Percentiles rank a stretch among this genome's conserved stretches.
phyloP scores from a whole-genome alignment of 2,888 invertebrate genomes.

The Falcaria lacertinaria region DNA sequence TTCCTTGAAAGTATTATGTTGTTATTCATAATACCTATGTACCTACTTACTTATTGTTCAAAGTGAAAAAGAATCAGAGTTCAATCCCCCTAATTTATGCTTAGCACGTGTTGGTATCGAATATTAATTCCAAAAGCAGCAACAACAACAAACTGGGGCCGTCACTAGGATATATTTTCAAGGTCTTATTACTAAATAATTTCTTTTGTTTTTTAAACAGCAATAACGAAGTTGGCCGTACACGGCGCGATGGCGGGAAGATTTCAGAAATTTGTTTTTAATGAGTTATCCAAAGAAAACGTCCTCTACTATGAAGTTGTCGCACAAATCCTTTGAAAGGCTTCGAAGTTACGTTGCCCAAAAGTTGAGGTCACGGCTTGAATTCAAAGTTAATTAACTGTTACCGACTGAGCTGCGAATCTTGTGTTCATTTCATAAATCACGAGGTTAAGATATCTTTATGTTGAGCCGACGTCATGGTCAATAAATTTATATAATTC shows the following conservation, averaged over 20 bases:
- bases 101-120: background rate
- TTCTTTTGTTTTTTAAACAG: constrained; percentile 15
- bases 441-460: constrained; percentile 21
- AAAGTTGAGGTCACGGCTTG: constrained; percentile 50
- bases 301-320: constrained; percentile 36
- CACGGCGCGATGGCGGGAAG: constrained; percentile 18
- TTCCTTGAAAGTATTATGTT: no score
- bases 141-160: constrained; percentile 9
- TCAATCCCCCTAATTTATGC: background rate
- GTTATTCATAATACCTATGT: no score
- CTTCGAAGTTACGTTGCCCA: constrained; percentile 40
- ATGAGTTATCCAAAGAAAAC: constrained; percentile 50
- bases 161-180: no score
- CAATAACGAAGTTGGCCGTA: constrained; percentile 22
- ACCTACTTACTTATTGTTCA: no score
- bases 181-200: constrained; percentile 21
- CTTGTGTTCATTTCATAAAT: constrained; percentile 37
- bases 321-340: constrained; percentile 48
- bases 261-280: constrained; percentile 49
- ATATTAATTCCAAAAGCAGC: constrained; percentile 3
- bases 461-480: constrained; percentile 3
- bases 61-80: no score
- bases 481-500: constrained; percentile 13
- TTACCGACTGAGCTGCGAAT: constrained; percentile 24
- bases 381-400: constrained; percentile 56